A percentile compares a stretch with the other conserved stretches of the same genome.
Conservation (phyloP, 2,113 vertebrate species). For the Pogona vitticeps region DNA sequence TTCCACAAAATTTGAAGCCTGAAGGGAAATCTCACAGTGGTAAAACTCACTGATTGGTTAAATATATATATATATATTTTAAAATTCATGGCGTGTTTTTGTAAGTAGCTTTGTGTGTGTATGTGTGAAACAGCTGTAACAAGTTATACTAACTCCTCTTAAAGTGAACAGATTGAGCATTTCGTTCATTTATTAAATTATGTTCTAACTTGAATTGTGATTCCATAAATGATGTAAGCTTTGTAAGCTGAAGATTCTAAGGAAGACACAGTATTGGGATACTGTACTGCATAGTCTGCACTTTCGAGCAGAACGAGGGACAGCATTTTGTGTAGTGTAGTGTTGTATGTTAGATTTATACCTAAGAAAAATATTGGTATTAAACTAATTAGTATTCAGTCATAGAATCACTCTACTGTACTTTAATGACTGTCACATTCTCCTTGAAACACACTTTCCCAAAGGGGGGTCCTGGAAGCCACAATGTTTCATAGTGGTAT, state of each 20-base stretch:
- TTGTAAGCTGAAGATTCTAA: not conserved
- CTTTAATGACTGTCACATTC: not conserved
- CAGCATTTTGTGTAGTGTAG: not conserved
- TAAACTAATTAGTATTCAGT: conserved; percentile 6
- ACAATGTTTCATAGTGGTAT: not conserved
- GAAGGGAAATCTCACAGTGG: not conserved
- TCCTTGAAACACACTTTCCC: not conserved
- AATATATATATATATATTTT: not conserved
- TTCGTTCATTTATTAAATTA: conserved; percentile 11
- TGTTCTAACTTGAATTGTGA: not conserved
- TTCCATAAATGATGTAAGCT: not conserved
- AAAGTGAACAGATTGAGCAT: not conserved
- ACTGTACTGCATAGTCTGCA: not conserved
- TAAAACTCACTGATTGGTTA: not conserved
- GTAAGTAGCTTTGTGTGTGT: conserved; percentile 35
- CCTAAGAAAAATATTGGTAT: not conserved
- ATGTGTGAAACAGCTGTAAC: conserved; percentile 61
- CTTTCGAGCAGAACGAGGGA: not conserved
- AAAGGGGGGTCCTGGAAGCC: not conserved
- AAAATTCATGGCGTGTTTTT: conserved; percentile 22
- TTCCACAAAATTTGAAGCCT: not conserved
- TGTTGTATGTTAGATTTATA: not conserved
- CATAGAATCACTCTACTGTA: not conserved
- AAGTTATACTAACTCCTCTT: conserved; percentile 54
- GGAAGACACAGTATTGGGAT: not conserved